Conservation (phyloP, 2,113 vertebrate genomes). For the Piprites chloris region DNA sequence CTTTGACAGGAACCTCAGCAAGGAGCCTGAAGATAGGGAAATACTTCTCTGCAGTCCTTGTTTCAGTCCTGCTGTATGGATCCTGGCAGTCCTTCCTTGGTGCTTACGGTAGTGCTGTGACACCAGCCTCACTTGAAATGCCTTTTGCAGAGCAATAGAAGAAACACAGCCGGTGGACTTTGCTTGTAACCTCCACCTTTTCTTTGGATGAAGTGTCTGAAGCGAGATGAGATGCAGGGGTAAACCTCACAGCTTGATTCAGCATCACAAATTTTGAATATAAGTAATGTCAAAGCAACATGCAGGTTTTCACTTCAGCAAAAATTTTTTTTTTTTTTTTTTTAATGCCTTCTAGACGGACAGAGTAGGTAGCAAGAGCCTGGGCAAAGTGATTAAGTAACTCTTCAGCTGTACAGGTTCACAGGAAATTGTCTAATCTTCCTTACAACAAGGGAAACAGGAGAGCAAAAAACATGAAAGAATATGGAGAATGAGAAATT, state of each 20-base stretch:
- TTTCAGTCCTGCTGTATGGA: not conserved
- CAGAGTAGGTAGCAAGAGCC: not conserved
- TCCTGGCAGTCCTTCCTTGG: not conserved
- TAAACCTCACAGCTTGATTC: not conserved
- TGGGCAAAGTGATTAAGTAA: not conserved
- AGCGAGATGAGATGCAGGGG: not conserved
- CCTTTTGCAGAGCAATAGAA: not conserved
- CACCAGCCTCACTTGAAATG: not conserved
- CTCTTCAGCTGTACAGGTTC: not conserved
- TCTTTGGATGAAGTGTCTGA: fast-evolving
- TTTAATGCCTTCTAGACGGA: not conserved
- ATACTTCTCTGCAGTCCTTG: not conserved
- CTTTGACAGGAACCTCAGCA: not conserved
- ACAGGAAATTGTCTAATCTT: not conserved
- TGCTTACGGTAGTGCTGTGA: not conserved
- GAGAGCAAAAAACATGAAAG: not conserved
- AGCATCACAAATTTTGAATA: not conserved
- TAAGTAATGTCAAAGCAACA: not conserved
- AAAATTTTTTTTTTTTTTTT: not conserved
- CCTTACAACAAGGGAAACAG: not conserved
- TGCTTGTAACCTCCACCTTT: not conserved
- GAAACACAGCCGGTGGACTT: not conserved
- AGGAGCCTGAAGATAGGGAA: not conserved
- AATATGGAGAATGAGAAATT: not conserved
- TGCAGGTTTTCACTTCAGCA: not conserved